Evolutionary conservation across 2,797 vertebrate species (phyloP).

Genomic region (Megaceryle alcyon): DNA sequence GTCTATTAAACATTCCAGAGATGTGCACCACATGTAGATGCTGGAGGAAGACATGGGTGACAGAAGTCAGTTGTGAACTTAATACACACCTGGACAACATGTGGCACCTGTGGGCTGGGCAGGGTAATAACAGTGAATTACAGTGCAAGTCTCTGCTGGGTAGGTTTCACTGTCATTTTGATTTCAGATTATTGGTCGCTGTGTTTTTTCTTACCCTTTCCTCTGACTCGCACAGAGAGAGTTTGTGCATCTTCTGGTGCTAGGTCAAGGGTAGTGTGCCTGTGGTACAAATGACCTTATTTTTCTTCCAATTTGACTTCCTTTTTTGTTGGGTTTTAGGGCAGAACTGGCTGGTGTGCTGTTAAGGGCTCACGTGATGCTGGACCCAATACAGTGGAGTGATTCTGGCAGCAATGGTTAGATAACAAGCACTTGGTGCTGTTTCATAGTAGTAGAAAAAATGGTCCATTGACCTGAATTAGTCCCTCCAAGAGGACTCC

Average conservation of each 20-base stretch:
- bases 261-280: neutral
- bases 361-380: neutral
- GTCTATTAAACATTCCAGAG: neutral
- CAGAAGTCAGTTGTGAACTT: neutral
- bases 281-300: neutral
- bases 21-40: neutral
- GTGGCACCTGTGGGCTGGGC: neutral
- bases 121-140: neutral
- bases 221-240: neutral
- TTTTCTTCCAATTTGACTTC: neutral
- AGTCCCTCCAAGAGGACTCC: neutral
- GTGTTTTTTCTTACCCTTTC: neutral
- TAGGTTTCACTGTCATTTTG: neutral
- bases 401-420: neutral
- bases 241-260: neutral
- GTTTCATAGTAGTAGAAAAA: neutral
- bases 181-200: neutral
- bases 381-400: neutral
- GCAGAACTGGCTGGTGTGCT: neutral
- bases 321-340: neutral
- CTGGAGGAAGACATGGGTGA: neutral
- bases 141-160: neutral
- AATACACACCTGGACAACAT: rapidly evolving
- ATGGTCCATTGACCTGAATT: neutral
- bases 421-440: neutral